Evolutionary conservation across 2,113 vertebrate species (phyloP), one percentile per base, ranked within the genome.

Genomic region (Gobius niger): DNA sequence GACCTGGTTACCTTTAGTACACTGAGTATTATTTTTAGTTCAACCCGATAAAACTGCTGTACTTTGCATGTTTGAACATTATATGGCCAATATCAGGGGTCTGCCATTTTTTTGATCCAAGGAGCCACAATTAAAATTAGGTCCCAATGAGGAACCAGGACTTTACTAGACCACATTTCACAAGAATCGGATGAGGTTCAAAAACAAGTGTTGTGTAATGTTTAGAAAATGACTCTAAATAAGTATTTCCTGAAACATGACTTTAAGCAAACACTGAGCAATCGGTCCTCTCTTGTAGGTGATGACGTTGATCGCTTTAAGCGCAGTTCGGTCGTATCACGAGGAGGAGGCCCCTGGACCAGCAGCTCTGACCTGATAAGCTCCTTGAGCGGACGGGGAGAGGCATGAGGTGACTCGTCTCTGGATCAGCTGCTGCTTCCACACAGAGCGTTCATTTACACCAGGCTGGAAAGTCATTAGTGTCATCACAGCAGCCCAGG

Each of bases 401-500:
- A 80, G 64, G 65, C 50, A 56, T 2, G 40, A 16, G 24, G 24
- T 51, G 14, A 18, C 50, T 44, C 0, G 15, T 44, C 46, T 46
- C 41, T 13, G 2, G 68, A 70, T 75, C 68, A 68, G 68, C 65
- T 67, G 68, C 51, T 68, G 72, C 41, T n/a, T 67, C 51, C 53
- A 76, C 44, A 65, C 67, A 57, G 68, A 75, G 71, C 46, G 64
- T 74, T 83, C 46, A 47, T 70, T 14, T 56, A 65, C 59, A 60
- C 74, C 89, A 82, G 68, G 70, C 63, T 87, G 82, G 88, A 78
- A 89, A 90, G 44, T 84, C 82, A 76, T 90, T 80, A 89, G 9
- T 44, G 66, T 76, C 44, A n/a, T 71, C 10, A 65, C 42, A 77
- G 66, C 44, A 63, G 53, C 13, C 1, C 63, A 63, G 59, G 56